Conservation (phyloP, 2,888 invertebrate genomes). For the Pyrocoelia pectoralis region DNA sequence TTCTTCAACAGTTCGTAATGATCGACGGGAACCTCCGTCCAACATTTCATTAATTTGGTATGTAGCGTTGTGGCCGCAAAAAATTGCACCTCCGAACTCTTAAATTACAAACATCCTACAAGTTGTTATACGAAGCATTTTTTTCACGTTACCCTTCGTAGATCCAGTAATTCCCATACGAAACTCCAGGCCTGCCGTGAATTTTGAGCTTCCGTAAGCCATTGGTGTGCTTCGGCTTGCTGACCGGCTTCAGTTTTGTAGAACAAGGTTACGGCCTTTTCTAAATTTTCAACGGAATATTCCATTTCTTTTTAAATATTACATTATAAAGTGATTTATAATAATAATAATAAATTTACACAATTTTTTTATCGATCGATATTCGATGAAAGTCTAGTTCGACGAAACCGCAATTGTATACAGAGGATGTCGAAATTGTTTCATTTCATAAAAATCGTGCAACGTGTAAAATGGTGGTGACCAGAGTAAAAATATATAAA, state of each 20-base stretch:
- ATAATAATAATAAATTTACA: too few relatives aligned
- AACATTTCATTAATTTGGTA: slow-evolving; percentile 85
- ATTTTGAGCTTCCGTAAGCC: slow-evolving; percentile 85
- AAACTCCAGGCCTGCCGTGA: slow-evolving; percentile 93
- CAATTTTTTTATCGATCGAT: too few relatives aligned
- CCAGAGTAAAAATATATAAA: too few relatives aligned
- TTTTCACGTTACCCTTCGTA: slow-evolving; percentile 70
- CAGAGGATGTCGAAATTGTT: too few relatives aligned
- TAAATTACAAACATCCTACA: slow-evolving; percentile 31
- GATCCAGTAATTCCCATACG: slow-evolving; percentile 87
- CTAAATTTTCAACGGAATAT: slow-evolving; percentile 70
- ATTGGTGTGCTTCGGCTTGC: slow-evolving; percentile 81
- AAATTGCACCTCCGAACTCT: slow-evolving; percentile 91
- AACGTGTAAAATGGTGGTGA: too few relatives aligned
- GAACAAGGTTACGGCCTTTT: slow-evolving; percentile 74
- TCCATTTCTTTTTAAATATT: slow-evolving; percentile 60
- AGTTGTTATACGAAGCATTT: not conserved
- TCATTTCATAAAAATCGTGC: too few relatives aligned
- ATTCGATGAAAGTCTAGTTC: too few relatives aligned
- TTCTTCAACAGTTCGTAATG: slow-evolving; percentile 80
- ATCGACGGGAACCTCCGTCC: slow-evolving; percentile 85
- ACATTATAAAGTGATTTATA: not conserved
- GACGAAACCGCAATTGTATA: too few relatives aligned
- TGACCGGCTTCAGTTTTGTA: slow-evolving; percentile 69
- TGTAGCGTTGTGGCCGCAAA: slow-evolving; percentile 92